Base-by-base conservation (phyloP, 1,140 invertebrate genomes). In the Diabrotica undecimpunctata region DNA sequence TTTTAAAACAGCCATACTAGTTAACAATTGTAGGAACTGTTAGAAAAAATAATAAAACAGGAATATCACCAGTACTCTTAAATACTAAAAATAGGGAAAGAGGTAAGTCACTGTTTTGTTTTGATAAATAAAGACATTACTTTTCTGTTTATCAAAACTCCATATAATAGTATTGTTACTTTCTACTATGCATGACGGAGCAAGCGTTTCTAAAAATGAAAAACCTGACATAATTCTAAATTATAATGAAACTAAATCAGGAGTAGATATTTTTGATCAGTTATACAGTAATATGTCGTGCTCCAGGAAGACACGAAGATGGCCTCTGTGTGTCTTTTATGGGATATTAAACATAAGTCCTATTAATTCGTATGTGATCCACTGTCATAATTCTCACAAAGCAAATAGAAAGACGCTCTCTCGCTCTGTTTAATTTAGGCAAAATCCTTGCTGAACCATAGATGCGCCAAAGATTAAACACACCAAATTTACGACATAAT, bases 241-340 rank as follows among this genome's bases (percentile, higher is more conserved):
- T 55, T 83, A 83, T 69, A 80, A 83, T 65, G 46, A 57, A 12
- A 80, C 78, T 12, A 83, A 80, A 76, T 78, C 76, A 35, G 80
- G 75, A 6, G 82, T 83, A 0, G 81, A 82, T 68, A 75, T 67
- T 10, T 74, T 82, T 12, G 77, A 82, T 69, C 75, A 80, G 71
- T 75, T 82, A 74, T 76, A 72, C 62, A 70, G 73, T 8, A 69
- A 65, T 13, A 77, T 77, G 64, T 76, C 70, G 25, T 72, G 62
- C 13, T 56, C 59, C 10, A 54, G 67, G 54, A 69, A 69, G 50
- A 69, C 67, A 41, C 35, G 64, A 59, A 25, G 64, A 13, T 69
- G 64, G 64, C 55, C 67, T 8, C 7, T 69, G 36, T 13, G 52
- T 11, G 35, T 71, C 8, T 71, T 71, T 54, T 69, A 54, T 60